A percentile compares a stretch with the other conserved stretches of the same genome.
phyloP scores from a whole-genome alignment of 2,797 vertebrate genomes.

The Parambassis ranga region DNA sequence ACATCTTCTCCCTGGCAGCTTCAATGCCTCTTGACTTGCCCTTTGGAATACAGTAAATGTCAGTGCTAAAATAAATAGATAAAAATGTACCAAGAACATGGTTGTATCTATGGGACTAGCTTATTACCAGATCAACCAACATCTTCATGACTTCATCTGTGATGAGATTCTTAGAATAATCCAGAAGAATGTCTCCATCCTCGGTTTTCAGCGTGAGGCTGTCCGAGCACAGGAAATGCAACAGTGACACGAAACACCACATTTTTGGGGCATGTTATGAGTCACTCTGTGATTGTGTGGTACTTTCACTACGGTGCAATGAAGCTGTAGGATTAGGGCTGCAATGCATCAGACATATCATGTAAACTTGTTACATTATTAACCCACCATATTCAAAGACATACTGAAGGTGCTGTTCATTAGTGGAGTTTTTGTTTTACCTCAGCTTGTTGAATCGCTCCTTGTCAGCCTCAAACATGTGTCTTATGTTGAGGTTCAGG shows the following conservation, averaged over 20 bases:
- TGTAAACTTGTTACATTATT: too few relatives aligned
- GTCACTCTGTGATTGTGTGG: not conserved
- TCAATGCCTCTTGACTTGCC: constrained; percentile 92
- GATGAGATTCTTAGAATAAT: constrained; percentile 97
- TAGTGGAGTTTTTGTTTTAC: constrained; percentile 60
- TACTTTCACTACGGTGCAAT: not conserved
- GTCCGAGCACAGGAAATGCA: constrained; percentile 23
- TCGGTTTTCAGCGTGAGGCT: constrained; percentile 86
- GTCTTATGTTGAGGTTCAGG: constrained; percentile 85
- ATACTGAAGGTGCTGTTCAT: too few relatives aligned
- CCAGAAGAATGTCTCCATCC: constrained; percentile 92
- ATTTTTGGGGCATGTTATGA: not conserved
- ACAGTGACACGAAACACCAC: not conserved
- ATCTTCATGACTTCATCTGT: constrained; percentile 91
- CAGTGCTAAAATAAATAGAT: not conserved
- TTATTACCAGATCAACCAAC: constrained; percentile 89
- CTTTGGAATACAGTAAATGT: constrained; percentile 63
- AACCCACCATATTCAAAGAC: too few relatives aligned
- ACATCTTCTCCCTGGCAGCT: constrained; percentile 90
- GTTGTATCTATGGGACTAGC: not conserved
- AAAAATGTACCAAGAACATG: not conserved
- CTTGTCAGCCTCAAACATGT: constrained; percentile 87
- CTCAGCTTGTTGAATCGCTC: constrained; percentile 90
- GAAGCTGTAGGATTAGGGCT: not conserved
- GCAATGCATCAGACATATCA: not conserved